Evolutionary conservation across 2,797 vertebrate genomes (phyloP).

Genomic region (Chrysocyon brachyurus): DNA sequence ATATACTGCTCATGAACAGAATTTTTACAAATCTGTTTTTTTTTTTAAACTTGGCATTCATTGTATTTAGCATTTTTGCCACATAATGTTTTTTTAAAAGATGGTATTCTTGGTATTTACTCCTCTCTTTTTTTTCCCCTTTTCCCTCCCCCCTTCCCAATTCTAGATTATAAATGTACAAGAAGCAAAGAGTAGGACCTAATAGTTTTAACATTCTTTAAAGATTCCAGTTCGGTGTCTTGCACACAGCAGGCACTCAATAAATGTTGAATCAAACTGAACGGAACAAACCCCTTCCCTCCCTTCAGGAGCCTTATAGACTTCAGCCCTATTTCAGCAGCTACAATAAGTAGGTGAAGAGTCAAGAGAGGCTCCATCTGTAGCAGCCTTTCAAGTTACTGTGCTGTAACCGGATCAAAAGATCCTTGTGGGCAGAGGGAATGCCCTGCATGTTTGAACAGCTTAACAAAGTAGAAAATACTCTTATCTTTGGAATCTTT

Average conservation of each 20-base stretch:
- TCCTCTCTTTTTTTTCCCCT: neutral
- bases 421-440: neutral
- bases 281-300: neutral
- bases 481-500: slow-evolving; percentile 46
- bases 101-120: neutral
- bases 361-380: slow-evolving; percentile 65
- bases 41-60: slow-evolving; percentile 15
- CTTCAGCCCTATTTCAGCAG: slow-evolving; percentile 24
- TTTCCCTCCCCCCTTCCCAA: neutral
- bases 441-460: neutral
- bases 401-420: slow-evolving; percentile 54
- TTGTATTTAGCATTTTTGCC: slow-evolving; percentile 13
- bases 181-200: neutral
- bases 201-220: neutral
- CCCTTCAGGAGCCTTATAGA: neutral
- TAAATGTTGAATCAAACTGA: slow-evolving; percentile 45
- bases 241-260: neutral
- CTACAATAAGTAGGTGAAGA: slow-evolving; percentile 82
- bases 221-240: neutral
- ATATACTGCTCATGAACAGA: neutral
- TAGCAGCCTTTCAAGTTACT: slow-evolving; percentile 62
- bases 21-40: neutral
- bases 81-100: neutral
- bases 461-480: neutral
- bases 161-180: neutral